Conservation (phyloP, 2,888 invertebrate species). For the Villa cingulata region DNA sequence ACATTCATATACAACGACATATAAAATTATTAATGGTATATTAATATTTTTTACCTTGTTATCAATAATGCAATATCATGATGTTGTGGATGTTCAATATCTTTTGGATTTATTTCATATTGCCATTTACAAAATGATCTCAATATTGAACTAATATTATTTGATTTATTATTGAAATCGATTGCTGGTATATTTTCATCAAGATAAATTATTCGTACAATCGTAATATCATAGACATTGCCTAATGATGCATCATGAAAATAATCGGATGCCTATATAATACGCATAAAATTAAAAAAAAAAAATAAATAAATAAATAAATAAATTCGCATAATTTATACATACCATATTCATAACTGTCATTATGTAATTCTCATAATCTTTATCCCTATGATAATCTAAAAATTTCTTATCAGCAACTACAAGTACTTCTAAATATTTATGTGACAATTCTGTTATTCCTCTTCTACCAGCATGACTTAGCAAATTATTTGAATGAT, state of each 20-base stretch:
- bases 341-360: constrained; percentile 56
- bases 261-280: constrained; percentile 30
- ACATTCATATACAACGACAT: too few species aligned
- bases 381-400: constrained; percentile 47
- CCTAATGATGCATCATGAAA: constrained; percentile 40
- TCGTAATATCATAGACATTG: constrained; percentile 43
- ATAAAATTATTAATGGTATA: too few species aligned
- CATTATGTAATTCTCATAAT: constrained; percentile 49
- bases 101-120: constrained; percentile 41
- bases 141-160: constrained; percentile 43
- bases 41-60: constrained; percentile 43
- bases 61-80: constrained; percentile 47
- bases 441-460: constrained; percentile 18
- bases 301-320: too few species aligned
- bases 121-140: constrained; percentile 53
- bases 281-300: too few species aligned
- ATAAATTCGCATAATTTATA: background rate
- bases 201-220: constrained; percentile 43
- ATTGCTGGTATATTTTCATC: constrained; percentile 41
- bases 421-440: constrained; percentile 46
- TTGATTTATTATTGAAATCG: constrained; percentile 36
- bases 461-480: too few species aligned
- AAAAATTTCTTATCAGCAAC: constrained; percentile 55
- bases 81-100: constrained; percentile 43
- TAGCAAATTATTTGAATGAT: too few species aligned